Evolutionary conservation across 1,140 invertebrate genomes (phyloP), one percentile per base, ranked within the genome.

Genomic region (Scaptomyza pallida): DNA sequence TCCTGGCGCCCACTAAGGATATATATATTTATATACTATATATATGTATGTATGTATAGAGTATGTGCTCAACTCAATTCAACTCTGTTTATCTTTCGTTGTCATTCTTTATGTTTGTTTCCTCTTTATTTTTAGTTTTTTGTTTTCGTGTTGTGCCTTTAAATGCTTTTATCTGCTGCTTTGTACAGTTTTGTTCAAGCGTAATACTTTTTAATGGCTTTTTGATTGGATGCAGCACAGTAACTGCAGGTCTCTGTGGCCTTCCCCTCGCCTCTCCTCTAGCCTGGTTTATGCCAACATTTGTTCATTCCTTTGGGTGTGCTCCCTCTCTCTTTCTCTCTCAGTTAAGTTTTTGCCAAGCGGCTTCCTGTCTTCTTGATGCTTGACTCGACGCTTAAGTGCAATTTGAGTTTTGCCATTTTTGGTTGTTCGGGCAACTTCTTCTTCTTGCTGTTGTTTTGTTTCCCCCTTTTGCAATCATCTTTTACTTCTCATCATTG

Each of bases 131-230:
- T 30, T 30, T 9, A 30, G 26, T 8, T 9, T 30, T 30, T 8
- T 26, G 23, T 26, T 2, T 30, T 30, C 26, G 26, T 56, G 50
- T 64, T 60, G 70, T 73, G 35, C 45, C 35, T 68, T 63, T 72
- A 75, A 70, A 64, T 70, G 69, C 61, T 83, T 69, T 86, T 85
- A 76, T 83, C 78, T 75, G 67, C 83, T 85, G 75, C 82, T 88
- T 88, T 88, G 81, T 85, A 81, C 73, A 88, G 82, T 86, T 85
- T 85, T 85, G 81, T 81, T 85, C 78, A 83, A 83, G 88, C 76
- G 82, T 72, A 90, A 90, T 90, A 88, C 83, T 90, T 89, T 90
- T 89, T 90, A 90, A 90, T 90, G 88, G 88, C 83, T 88, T 90
- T 90, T 90, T 90, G 88, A 90, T 90, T 90, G 88, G 85, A 82